phyloP scores from a whole-genome alignment of 2,888 invertebrate genomes.

The Dicyrtomina minuta region DNA sequence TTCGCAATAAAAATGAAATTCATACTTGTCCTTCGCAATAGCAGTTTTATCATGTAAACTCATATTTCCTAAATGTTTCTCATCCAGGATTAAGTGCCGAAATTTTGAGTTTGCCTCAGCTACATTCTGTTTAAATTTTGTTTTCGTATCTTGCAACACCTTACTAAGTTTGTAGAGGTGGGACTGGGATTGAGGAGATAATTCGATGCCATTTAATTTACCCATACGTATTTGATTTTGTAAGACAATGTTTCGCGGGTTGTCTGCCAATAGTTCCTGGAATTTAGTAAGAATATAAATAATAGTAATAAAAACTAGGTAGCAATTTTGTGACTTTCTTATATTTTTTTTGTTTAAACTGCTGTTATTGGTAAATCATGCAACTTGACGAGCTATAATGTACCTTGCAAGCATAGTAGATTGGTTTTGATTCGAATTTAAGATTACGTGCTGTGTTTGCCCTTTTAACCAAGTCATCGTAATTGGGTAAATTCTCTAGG shows the following conservation, averaged over 20 bases:
- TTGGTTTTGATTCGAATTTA: constrained; percentile 70
- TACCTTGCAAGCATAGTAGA: constrained; percentile 69
- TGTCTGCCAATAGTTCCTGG: constrained; percentile 56
- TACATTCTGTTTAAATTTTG: constrained; percentile 68
- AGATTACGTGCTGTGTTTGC: constrained; percentile 72
- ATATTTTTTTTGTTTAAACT: no score
- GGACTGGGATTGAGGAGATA: constrained; percentile 62
- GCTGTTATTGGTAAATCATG: no score
- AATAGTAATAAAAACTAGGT: no score
- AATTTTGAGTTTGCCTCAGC: constrained; percentile 68
- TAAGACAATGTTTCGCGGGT: constrained; percentile 61
- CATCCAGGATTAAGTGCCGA: constrained; percentile 67
- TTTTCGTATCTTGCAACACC: constrained; percentile 63
- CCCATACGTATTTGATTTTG: constrained; percentile 70
- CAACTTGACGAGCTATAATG: no score
- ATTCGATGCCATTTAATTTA: constrained; percentile 75
- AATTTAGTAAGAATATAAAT: constrained; percentile 33
- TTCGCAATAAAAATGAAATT: background rate
- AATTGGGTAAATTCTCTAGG: constrained; percentile 77
- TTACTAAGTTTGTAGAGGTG: constrained; percentile 62
- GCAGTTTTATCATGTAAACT: constrained; percentile 68
- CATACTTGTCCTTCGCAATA: constrained; percentile 64
- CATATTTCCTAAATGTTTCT: constrained; percentile 69
- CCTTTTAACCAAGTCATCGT: constrained; percentile 75
- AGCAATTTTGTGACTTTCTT: constrained; percentile 11